These are phyloP conservation scores for Riparia riparia DNA, from an alignment of 2,113 vertebrate species.

Conservation along the genomic window DNA sequence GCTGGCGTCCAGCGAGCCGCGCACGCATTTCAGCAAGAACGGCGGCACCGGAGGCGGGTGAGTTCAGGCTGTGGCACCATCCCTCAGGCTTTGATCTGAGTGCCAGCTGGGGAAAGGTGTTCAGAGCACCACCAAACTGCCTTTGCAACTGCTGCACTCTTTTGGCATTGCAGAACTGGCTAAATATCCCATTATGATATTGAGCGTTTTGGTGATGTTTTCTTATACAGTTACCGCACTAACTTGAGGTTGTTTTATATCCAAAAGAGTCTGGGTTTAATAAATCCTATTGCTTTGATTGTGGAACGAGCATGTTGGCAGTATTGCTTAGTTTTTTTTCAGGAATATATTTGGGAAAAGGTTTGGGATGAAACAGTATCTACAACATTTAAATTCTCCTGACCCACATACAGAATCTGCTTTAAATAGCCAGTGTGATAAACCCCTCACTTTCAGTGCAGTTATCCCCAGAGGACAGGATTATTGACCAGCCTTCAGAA, in stretches of 20 bases:
- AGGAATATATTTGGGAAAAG: neutral
- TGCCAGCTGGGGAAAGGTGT: too few species aligned
- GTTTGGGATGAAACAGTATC: neutral
- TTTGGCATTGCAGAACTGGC: neutral
- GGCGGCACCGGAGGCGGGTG: slow-evolving; percentile 91
- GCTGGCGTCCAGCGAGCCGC: slow-evolving; percentile 96
- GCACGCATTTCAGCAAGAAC: slow-evolving; percentile 92
- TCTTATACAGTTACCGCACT: neutral
- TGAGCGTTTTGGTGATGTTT: neutral
- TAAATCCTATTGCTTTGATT: neutral
- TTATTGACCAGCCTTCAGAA: neutral
- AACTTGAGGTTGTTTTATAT: neutral
- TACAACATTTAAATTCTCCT: neutral
- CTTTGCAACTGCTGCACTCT: neutral
- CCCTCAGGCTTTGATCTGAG: accelerated
- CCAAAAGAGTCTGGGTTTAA: neutral
- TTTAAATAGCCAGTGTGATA: neutral
- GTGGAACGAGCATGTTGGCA: neutral
- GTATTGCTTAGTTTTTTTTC: neutral
- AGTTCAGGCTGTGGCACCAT: slow-evolving; percentile 1
- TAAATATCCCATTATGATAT: neutral
- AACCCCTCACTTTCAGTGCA: neutral
- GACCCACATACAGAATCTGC: neutral
- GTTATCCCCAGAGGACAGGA: neutral
- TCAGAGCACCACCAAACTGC: neutral